Evolutionary conservation across 2,797 vertebrate species (phyloP), one percentile per base, ranked within the genome.

Genomic region (Kryptolebias ocellatus): DNA sequence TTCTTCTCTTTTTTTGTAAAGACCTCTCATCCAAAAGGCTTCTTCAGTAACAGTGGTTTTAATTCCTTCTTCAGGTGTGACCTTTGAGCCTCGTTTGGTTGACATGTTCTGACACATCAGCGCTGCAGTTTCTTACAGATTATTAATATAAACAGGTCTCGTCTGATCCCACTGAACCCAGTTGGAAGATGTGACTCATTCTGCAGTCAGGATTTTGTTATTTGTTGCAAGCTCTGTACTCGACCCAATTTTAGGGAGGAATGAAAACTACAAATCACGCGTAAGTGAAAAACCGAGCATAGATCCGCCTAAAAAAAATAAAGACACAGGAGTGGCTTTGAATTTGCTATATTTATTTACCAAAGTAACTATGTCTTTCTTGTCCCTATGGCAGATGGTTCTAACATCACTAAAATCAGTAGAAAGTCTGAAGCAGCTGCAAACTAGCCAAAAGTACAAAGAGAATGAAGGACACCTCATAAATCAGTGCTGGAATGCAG

Each of bases 401-500:
- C 27, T 15, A 62, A 50, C 45, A 47, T 18, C 47, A n/a, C 55
- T 53, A 6, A 45, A 78, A 24, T 64, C 64, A 4, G 39, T 17
- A 56, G 76, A 20, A 10, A 24, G 73, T 81, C 69, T 53, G 58
- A 52, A 79, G 74, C 73, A 87, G 86, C 74, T 84, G 83, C 65
- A 53, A 77, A 73, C 73, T 64, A 71, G 69, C 70, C 66, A 62
- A 17, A 44, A 58, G 73, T 58, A 71, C 67, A 63, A 49, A 79
- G 64, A 78, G 77, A 59, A 78, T 78, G 64, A 87, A 76, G 83
- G 84, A 87, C 81, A 76, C 74, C 86, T 82, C 76, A 89, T 89
- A 87, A 90, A 91, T 87, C 85, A 89, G 44, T 52, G 67, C 70
- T 79, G 88, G 91, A 92, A 91, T 91, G 88, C 63, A 74, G 80